phyloP scores from a whole-genome alignment of 2,888 invertebrate genomes.

The Meandrusa payeni region DNA sequence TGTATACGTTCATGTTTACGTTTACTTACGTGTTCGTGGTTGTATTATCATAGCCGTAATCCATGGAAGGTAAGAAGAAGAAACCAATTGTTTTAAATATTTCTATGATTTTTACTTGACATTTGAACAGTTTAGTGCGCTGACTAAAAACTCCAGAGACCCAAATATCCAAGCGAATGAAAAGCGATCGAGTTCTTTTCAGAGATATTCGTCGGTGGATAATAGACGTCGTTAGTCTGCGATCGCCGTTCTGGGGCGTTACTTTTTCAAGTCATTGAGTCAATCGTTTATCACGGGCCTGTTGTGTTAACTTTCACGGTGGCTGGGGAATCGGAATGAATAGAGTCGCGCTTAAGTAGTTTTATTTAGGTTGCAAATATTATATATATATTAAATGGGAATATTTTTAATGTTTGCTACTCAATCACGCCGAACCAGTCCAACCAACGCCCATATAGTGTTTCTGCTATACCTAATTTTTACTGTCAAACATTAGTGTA shows the following conservation, averaged over 20 bases:
- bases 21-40: too few species aligned
- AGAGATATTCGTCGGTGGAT: conserved; percentile 52
- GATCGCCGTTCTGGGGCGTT: conserved; percentile 67
- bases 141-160: conserved; percentile 4
- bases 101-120: too few species aligned
- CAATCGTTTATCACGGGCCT: conserved; percentile 78
- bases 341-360: conserved; percentile 36
- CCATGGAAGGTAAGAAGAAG: too few species aligned
- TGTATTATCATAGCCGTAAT: too few species aligned
- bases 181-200: conserved; percentile 40
- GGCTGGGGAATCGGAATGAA: conserved; percentile 36
- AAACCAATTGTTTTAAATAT: too few species aligned
- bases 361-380: conserved; percentile 11
- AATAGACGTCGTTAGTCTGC: conserved; percentile 73
- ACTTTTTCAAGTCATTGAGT: conserved; percentile 79
- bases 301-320: conserved; percentile 75
- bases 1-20: too few species aligned
- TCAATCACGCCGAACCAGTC: too few species aligned
- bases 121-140: conserved; percentile 27
- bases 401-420: too few species aligned
- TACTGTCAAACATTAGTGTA: too few species aligned
- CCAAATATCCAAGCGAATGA: conserved; percentile 43
- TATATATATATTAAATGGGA: too few species aligned
- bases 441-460: too few species aligned
- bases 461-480: too few species aligned